These are phyloP conservation scores for Drosophila lacicola DNA, from an alignment of 2,888 invertebrate species.

Conservation along the genomic window DNA sequence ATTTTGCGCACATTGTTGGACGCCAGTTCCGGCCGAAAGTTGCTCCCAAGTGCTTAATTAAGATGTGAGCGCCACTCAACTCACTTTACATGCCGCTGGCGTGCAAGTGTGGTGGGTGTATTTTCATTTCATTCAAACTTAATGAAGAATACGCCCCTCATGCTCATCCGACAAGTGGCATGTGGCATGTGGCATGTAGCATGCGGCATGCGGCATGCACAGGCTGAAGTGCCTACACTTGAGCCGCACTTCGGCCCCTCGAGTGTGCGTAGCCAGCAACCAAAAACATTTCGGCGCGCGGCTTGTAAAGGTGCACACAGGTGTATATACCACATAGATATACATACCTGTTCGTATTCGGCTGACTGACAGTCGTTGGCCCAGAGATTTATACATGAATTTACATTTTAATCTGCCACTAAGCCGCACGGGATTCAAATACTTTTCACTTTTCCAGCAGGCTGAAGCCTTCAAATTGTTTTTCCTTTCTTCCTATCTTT, in stretches of 20 bases:
- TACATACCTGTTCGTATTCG: background rate
- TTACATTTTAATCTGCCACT: constrained; percentile 77
- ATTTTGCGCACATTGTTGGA: constrained; percentile 63
- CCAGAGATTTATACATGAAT: constrained; percentile 64
- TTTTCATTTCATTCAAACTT: constrained; percentile 79
- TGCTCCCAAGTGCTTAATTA: constrained; percentile 76
- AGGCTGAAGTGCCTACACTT: constrained; percentile 48
- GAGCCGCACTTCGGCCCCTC: constrained; percentile 47
- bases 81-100: constrained; percentile 46
- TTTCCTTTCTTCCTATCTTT: constrained; percentile 2
- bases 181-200: constrained; percentile 46
- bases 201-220: constrained; percentile 24
- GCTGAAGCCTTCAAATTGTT: constrained; percentile 31
- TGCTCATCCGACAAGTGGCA: constrained; percentile 38
- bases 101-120: constrained; percentile 25
- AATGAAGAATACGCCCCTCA: constrained; percentile 71
- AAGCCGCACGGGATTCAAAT: constrained; percentile 71
- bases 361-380: constrained; percentile 44
- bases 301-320: constrained; percentile 12
- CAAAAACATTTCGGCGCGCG: constrained; percentile 36
- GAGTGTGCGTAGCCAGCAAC: constrained; percentile 36
- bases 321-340: background rate
- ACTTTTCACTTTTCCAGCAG: constrained; percentile 53
- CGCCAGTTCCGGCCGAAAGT: constrained; percentile 55
- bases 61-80: constrained; percentile 65